Base-by-base conservation (phyloP, 2,797 vertebrate species). In the Myripristis jacobus region DNA sequence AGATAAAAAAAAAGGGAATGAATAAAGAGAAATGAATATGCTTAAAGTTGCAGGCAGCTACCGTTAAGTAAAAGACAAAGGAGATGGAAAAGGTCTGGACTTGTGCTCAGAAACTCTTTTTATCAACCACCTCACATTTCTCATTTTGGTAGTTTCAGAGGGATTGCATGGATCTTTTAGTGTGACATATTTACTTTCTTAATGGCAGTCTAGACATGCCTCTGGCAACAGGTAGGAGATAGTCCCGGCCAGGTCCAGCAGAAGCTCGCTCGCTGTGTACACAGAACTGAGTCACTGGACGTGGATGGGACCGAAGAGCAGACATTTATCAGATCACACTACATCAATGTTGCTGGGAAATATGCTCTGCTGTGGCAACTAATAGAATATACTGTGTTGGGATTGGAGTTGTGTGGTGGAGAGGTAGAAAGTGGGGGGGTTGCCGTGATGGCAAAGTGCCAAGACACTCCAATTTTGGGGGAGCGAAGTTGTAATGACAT, bases 401-500 rank as follows among this genome's bases (percentile, higher is more conserved):
- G 73, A 66, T 51, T 29, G 38, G 29, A 51, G 66, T 18, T 53
- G 25, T 41, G 44, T 4, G 54, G 54, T 9, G 47, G 46, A 59
- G 24, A n/a, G 29, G 24, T 74, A 70, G 63, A 85, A 66, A 78
- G 69, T 68, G 64, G 66, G 69, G 69, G 75, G 59, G 63, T 60
- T 81, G 80, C 70, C 6, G 75, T 67, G 68, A 58, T 87, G 88
- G 80, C 75, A 71, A 24, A 54, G 51, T 60, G 86, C 89, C 89
- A 89, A 64, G 54, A 66, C 13, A 64, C 84, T 88, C 78, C 29
- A 18, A 54, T 87, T 88, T 87, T 79, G 83, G 81, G 74, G 83
- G 80, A 69, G 80, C 64, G 29, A 68, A 81, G 74, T 74, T 81
- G 71, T 81, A 64, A 89, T 91, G 89, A 93, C 88, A 84, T 90